Conservation (phyloP, 1,140 invertebrate genomes). For the Bicyclus anynana region DNA sequence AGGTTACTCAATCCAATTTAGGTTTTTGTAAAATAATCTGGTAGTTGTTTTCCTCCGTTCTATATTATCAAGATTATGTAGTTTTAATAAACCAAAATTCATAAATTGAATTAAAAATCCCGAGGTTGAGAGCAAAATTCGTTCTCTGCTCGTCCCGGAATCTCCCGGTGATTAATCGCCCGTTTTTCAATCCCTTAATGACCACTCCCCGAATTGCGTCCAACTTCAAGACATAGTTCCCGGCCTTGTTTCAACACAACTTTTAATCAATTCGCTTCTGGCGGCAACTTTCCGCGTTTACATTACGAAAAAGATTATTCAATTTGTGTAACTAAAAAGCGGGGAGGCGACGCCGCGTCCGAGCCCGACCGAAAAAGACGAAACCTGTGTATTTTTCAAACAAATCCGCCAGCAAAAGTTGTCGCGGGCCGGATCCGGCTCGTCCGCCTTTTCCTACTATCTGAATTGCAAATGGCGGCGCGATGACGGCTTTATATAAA, state of each 20-base stretch:
- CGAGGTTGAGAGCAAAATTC: too few species aligned
- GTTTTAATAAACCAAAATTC: neutral
- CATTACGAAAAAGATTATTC: slow-evolving; percentile 49
- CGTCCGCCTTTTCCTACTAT: slow-evolving; percentile 65
- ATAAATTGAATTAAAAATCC: neutral
- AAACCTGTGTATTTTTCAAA: slow-evolving; percentile 66
- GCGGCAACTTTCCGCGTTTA: slow-evolving; percentile 27
- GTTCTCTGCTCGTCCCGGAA: neutral
- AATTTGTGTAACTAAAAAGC: slow-evolving; percentile 55
- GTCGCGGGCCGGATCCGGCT: slow-evolving; percentile 42
- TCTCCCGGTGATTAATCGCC: neutral
- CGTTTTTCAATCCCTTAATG: slow-evolving; percentile 5
- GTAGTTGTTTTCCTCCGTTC: too few species aligned
- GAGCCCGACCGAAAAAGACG: slow-evolving; percentile 42
- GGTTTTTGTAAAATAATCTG: too few species aligned
- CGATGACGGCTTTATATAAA: slow-evolving; percentile 68
- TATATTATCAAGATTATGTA: too few species aligned
- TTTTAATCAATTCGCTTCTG: slow-evolving; percentile 24
- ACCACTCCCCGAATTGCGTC: neutral
- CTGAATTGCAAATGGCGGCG: slow-evolving; percentile 71
- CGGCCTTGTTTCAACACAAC: slow-evolving; percentile 15
- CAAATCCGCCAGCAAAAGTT: slow-evolving; percentile 60
- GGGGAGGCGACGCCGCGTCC: slow-evolving; percentile 15
- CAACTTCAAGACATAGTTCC: slow-evolving; percentile 7
- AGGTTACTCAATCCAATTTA: too few species aligned